Base-by-base conservation (phyloP, 2,797 vertebrate genomes). In the Gephyroberyx darwinii region DNA sequence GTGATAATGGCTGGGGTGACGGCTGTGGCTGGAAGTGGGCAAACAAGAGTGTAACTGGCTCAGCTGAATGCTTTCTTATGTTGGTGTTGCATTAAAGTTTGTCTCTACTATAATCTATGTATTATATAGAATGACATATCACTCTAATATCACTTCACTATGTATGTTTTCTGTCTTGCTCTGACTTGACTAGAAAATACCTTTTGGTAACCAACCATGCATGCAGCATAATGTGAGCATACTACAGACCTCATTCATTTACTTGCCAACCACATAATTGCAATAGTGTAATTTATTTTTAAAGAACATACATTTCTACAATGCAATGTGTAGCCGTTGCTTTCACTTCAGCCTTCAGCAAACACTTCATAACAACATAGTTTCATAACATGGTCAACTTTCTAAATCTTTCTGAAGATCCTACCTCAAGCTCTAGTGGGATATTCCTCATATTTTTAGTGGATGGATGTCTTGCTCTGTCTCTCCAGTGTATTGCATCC, bases 401-500 rank as follows among this genome's bases (percentile, higher is more conserved):
- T 9, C 7, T 31, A 10, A n/a, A 8, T 68, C 31, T 41, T 9
- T 65, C 14, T 54, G 50, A 26, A 26, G 26, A 8, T 73, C 86
- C 72, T 89, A 94, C 93, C 93, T 93, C 88, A 71, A 78, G 83
- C 75, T 86, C 75, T 54, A 57, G 58, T 53, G 81, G 74, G 65
- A 73, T 78, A 71, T 84, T 84, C 77, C 79, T 90, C 94, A 94
- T 89, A 45, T 91, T 87, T 78, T 89, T 69, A 68, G 52, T 13
- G 20, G 48, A 55, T 75, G 68, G 73, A 62, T 2, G 69, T 74
- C 55, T 51, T 57, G 56, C 63, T 69, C 9, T 63, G 62, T 79
- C 77, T 69, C 57, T 70, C 65, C 65, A 54, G 59, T 3, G 20
- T 65, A 68, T 82, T 77, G 69, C 78, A 75, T 87, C 70, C 69